A percentile compares a stretch with the other conserved stretches of the same genome.
Evolutionary conservation across 1,140 invertebrate genomes (phyloP).

Genomic region (Leguminivora glycinivorella): DNA sequence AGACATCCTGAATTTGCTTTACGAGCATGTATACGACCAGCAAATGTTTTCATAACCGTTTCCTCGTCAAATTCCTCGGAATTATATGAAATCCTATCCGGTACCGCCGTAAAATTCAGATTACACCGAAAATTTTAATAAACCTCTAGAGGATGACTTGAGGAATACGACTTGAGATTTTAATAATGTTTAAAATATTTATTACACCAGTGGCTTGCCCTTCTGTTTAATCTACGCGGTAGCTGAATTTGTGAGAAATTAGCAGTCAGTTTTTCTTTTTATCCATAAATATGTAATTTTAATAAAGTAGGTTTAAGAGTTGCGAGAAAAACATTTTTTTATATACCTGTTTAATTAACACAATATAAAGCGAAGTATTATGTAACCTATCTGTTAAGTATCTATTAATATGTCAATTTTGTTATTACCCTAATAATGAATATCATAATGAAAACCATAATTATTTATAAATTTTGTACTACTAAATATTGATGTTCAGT

Average conservation of each 20-base stretch:
- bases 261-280: constrained; percentile 17
- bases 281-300: background rate
- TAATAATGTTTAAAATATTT: constrained; percentile 29
- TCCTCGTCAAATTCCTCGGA: constrained; percentile 38
- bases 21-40: constrained; percentile 34
- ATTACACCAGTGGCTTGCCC: background rate
- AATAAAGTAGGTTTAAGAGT: background rate
- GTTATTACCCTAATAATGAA: no score
- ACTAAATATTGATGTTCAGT: no score
- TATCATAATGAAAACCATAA: no score
- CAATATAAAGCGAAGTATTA: no score
- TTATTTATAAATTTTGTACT: no score
- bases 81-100: constrained; percentile 43
- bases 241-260: constrained; percentile 13
- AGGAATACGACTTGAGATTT: constrained; percentile 22
- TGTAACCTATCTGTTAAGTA: no score
- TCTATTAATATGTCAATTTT: no score
- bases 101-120: constrained; percentile 46
- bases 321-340: no score
- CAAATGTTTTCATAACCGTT: constrained; percentile 41
- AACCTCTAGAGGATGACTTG: constrained; percentile 30
- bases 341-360: no score
- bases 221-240: background rate
- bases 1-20: constrained; percentile 37
- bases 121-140: constrained; percentile 53